A percentile compares a stretch with the other conserved stretches of the same genome.
Conservation (phyloP, 2,888 invertebrate species). For the Theretra japonica region DNA sequence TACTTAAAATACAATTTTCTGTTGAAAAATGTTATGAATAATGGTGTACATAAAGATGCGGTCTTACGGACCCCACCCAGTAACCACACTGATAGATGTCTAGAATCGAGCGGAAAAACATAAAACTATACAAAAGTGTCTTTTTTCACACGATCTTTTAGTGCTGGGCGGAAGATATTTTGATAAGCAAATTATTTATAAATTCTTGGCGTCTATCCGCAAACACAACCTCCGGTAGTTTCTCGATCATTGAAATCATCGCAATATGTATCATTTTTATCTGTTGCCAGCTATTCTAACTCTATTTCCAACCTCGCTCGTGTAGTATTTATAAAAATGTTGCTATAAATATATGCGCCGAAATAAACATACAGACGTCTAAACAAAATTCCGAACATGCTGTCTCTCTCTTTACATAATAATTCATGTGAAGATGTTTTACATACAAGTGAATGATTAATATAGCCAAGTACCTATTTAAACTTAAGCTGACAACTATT, state of each 20-base stretch:
- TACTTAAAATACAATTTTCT: no score
- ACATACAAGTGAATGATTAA: not conserved
- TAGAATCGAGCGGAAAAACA: no score
- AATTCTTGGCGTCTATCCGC: conserved; percentile 14
- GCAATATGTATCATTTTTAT: conserved; percentile 1
- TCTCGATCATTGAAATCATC: conserved; percentile 22
- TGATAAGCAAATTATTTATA: not conserved
- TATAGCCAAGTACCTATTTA: not conserved
- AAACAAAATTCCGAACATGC: conserved; percentile 5
- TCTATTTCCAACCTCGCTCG: conserved; percentile 1
- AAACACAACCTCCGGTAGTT: not conserved
- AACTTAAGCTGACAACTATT: no score
- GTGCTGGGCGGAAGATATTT: no score
- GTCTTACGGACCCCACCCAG: no score
- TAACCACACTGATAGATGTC: no score
- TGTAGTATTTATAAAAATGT: conserved; percentile 20
- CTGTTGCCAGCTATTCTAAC: conserved; percentile 16
- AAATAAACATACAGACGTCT: conserved; percentile 10
- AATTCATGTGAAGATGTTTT: conserved; percentile 1
- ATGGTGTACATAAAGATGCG: no score
- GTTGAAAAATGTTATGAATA: no score
- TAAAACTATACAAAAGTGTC: no score
- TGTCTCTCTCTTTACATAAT: not conserved
- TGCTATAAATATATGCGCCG: conserved; percentile 3
- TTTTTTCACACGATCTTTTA: no score